Evolutionary conservation across 1,140 invertebrate genomes (phyloP).

Genomic region (Drosophila punjabiensis): DNA sequence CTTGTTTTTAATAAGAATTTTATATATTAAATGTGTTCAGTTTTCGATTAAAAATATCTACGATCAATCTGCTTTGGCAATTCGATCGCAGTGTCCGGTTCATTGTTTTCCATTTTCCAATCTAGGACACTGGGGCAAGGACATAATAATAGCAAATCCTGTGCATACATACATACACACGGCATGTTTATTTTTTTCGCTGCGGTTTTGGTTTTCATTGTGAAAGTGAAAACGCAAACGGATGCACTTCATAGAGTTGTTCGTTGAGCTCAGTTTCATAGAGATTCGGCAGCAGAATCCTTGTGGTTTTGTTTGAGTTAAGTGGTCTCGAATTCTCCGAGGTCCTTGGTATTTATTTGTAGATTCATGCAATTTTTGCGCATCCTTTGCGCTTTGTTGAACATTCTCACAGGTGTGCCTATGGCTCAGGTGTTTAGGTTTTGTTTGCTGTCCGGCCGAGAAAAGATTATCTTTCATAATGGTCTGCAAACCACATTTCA

Average conservation of each 20-base stretch:
- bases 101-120: constrained; percentile 62
- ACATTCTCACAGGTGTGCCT: constrained; percentile 77
- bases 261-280: constrained; percentile 28
- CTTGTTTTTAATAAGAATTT: constrained; percentile 27
- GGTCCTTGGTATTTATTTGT: constrained; percentile 40
- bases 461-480: constrained; percentile 58
- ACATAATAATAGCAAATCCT: constrained; percentile 70
- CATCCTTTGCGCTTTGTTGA: constrained; percentile 75
- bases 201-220: constrained; percentile 79
- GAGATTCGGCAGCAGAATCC: constrained; percentile 30
- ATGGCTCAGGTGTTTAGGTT: constrained; percentile 34
- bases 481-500: background rate
- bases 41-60: constrained; percentile 17
- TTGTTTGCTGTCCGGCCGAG: constrained; percentile 69
- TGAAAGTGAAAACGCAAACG: constrained; percentile 81
- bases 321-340: constrained; percentile 70
- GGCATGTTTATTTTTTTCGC: constrained; percentile 46
- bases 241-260: constrained; percentile 66
- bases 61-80: constrained; percentile 58
- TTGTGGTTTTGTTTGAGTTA: constrained; percentile 62
- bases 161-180: constrained; percentile 26
- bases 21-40: background rate
- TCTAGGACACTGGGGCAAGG: constrained; percentile 62
- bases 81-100: constrained; percentile 79
- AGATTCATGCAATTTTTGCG: constrained; percentile 77